Evolutionary conservation across 2,113 vertebrate genomes (phyloP).

Genomic region (Mesoclemmys tuberculata): DNA sequence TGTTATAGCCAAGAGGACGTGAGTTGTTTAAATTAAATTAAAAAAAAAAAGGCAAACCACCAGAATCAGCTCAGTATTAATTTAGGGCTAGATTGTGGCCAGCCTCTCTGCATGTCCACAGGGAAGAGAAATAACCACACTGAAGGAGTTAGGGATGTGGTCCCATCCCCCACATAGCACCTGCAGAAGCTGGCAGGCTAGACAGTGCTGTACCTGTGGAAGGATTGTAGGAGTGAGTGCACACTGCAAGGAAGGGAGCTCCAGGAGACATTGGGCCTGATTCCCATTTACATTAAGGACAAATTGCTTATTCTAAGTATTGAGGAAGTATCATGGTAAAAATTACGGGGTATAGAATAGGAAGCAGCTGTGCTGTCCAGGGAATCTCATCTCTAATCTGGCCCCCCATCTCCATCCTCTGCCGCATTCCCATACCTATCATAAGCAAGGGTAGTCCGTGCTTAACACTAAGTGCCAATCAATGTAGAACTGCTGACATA

Average conservation of each 20-base stretch:
- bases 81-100: not conserved
- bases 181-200: not conserved
- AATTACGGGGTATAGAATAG: not conserved
- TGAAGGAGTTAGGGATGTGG: not conserved
- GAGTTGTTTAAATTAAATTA: too few species aligned
- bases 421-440: not conserved
- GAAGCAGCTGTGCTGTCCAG: not conserved
- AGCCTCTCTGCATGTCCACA: not conserved
- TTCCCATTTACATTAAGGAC: not conserved
- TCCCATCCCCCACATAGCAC: not conserved
- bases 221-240: not conserved
- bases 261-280: not conserved
- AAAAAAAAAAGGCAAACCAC: not conserved
- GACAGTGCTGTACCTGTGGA: not conserved
- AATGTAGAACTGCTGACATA: not conserved
- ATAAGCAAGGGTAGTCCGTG: accelerated
- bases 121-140: not conserved
- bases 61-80: not conserved
- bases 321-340: not conserved
- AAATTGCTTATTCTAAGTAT: not conserved
- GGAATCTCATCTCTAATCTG: not conserved
- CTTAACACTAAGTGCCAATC: not conserved
- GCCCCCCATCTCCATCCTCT: accelerated
- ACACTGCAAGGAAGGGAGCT: not conserved
- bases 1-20: not conserved